Evolutionary conservation across 2,113 vertebrate genomes (phyloP), one percentile per base, ranked within the genome.

Genomic region (Salvelinus namaycush): DNA sequence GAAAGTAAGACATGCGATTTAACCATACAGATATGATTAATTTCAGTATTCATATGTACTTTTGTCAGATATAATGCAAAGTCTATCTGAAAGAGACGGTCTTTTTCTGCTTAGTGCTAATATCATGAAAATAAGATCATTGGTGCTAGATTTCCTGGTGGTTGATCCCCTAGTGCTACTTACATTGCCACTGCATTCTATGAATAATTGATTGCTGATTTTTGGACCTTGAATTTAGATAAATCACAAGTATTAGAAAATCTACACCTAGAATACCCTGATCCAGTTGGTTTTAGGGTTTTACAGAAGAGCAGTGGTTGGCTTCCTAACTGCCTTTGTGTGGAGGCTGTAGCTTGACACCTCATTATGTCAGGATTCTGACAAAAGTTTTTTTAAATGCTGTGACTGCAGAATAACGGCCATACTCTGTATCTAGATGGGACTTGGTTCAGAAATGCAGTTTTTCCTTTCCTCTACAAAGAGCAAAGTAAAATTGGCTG

Each of bases 301-400:
- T 27, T 27, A 14, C 24, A 13, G 64, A 4, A 24, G 13, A 12
- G 26, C 7, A 27, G 65, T 67, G 20, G 14, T 57, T 57, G 13
- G 54, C 54, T 20, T 57, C 27, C 13, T 67, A 29, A 26, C 11
- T 4, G 26, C 13, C 65, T 67, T 67, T 27, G 65, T 13, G 14
- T 31, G 26, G 26, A 16, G 26, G 29, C 26, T 31, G 4, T 29
- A 29, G 64, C 12, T 14, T 67, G 65, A 67, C 65, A 67, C 24
- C 14, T 67, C 65, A 67, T 67, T 67, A 67, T 67, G 26, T 67
- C 65, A 67, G 65, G 27, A 67, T 16, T 16, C 65, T 67, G 27
- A 67, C 65, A 67, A 67, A 67, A 31, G 65, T 67, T 34, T 6
- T 34, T 6, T 0, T 0, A 67, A 16, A 16, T 5, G 65, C 65